Base-by-base conservation (phyloP, 2,113 vertebrate species). In the Tragelaphus strepsiceros region DNA sequence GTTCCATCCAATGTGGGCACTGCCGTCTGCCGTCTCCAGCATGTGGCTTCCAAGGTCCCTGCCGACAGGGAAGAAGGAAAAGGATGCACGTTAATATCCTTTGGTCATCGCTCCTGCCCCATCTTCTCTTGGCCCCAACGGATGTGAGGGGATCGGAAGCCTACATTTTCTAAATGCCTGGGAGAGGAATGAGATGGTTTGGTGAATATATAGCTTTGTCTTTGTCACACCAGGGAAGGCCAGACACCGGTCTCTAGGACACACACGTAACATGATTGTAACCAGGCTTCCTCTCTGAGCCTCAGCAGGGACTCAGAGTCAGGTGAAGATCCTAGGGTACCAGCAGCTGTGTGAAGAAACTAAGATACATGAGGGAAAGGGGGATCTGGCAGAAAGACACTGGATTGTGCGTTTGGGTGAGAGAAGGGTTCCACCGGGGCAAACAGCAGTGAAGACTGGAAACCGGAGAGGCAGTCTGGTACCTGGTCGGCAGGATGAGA, bases 391-490 rank as follows among this genome's bases (percentile, higher is more conserved):
- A 74, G 53, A 32, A 61, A 90, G 81, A 58, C 67, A 53, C 9
- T 22, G 8, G 39, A 43, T 21, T 21, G 11, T 58, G 5, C 13
- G 1, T 59, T 7, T 24, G 19, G 1, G 35, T 7, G 2, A 22
- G 8, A 51, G 26, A 62, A 77, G 43, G 10, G 13, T 6, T 21
- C 43, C 19, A 24, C 1, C 8, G 0, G 64, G 67, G 11, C 26
- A 67, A 39, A 89, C 15, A 14, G 21, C 67, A 58, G 28, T 30
- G 21, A 30, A 58, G 80, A 51, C 21, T 26, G 2, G 26, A 46
- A 83, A 51, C 30, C 2, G 1, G 15, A 82, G 43, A 58, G 51
- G 16, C 49, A 59, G 26, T 35, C 82, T 35, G 19, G 9, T 6
- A 6, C 17, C 0, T 21, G 7, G 39, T 67, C 12, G 3, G 6